phyloP scores from a whole-genome alignment of 30 jellyfish, hydroid and myxozoan genomes.

The Aurelia aurita region DNA sequence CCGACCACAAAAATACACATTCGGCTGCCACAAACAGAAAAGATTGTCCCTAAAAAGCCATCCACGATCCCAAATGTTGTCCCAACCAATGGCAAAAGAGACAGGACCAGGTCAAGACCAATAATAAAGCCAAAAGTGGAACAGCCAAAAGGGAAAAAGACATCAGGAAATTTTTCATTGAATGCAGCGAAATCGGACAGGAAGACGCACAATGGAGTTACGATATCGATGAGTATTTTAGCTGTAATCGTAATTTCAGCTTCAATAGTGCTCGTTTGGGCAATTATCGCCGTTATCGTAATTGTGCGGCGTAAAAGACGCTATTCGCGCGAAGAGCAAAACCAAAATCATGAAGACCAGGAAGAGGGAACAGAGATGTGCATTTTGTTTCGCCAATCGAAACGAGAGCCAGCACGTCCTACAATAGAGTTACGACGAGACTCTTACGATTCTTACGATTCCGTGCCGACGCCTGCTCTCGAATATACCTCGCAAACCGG shows the following conservation, averaged over 20 bases:
- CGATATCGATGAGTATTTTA: slow-evolving; percentile 89
- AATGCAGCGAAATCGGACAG: slow-evolving; percentile 3
- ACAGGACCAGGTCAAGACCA: neutral
- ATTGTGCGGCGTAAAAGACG: slow-evolving; percentile 83
- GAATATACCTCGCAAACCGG: slow-evolving; percentile 81
- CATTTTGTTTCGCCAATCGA: slow-evolving; percentile 80
- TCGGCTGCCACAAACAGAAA: slow-evolving; percentile 54
- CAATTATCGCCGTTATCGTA: slow-evolving; percentile 92
- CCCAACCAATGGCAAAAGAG: neutral
- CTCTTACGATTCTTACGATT: slow-evolving; percentile 83
- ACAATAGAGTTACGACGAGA: slow-evolving; percentile 91
- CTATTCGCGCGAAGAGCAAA: slow-evolving; percentile 46
- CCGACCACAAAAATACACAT: slow-evolving; percentile 17
- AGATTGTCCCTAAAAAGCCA: slow-evolving; percentile 14
- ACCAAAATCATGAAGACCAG: slow-evolving; percentile 50
- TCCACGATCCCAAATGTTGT: neutral
- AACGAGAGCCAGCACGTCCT: slow-evolving; percentile 77
- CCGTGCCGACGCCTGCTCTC: slow-evolving; percentile 91
- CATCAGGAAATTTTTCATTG: slow-evolving; percentile 40
- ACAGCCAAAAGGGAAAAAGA: slow-evolving; percentile 54
- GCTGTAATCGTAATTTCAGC: slow-evolving; percentile 96
- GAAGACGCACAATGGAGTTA: slow-evolving; percentile 81
- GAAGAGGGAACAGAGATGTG: slow-evolving; percentile 98
- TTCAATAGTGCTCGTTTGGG: slow-evolving; percentile 89
- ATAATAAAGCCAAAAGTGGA: slow-evolving; percentile 20